Evolutionary conservation across 2,888 invertebrate species (phyloP), one percentile per base, ranked within the genome.

Genomic region (Zygogramma bicolorata): DNA sequence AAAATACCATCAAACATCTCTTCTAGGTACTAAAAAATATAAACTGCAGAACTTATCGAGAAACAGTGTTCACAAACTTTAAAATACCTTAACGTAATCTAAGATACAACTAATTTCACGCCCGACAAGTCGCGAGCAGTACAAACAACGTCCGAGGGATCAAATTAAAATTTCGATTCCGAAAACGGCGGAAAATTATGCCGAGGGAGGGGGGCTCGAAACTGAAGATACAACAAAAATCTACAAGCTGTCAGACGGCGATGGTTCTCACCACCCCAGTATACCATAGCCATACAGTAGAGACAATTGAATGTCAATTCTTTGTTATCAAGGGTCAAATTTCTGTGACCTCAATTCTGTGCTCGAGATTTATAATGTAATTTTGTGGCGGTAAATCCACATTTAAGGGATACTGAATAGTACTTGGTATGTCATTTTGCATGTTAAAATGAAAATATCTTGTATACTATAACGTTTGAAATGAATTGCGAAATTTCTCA

Each of bases 1-100:
- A 85, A 85, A 85, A 84, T 85, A 84, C 83, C 83, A 82, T 83
- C 80, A 78, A 82, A 81, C 78, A 82, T 82, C 80, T 82, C 79
- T 80, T 79, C 82, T 83, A 82, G 73, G 70, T 76, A 65, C 70
- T 80, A 80, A 82, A 80, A 75, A 79, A 76, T 76, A 78, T 76
- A 76, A 79, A 76, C 74, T 78, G 76, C 69, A 75, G 69, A 79
- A 74, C 70, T 73, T 72, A 75, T 73, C 63, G 49, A n/a, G n/a
- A 75, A 76, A 78, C 74, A 71, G 29, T 66, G 65, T 76, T 73
- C 65, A 74, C 71, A 71, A 68, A 69, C 59, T 73, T 69, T 75
- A 72, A 76, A 74, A 75, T 70, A 71, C 57, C 42, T 70, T 73
- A 71, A 71, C 65, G 65, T 65, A 71, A 72, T 72, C 72, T 71